Evolutionary conservation across 2,113 vertebrate species (phyloP).

Genomic region (Pseudopodoces humilis): DNA sequence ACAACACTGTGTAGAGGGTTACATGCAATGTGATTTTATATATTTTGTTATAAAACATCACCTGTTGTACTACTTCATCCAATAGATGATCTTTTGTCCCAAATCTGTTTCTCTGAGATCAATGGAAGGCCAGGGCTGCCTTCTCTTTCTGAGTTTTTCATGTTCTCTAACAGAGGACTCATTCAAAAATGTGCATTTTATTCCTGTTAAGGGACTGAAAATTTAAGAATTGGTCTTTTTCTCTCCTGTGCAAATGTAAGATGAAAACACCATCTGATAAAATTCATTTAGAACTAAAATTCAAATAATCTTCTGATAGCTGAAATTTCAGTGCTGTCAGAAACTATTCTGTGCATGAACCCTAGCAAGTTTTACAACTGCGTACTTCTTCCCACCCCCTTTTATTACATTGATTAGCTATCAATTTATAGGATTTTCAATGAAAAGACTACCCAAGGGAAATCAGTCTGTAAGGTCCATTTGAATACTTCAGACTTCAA

Average conservation of each 20-base stretch:
- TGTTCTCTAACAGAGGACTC: neutral
- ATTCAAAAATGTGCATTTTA: neutral
- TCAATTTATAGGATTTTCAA: constrained; percentile 17
- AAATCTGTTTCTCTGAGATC: neutral
- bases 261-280: neutral
- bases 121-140: neutral
- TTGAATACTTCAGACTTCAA: neutral
- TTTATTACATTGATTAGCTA: constrained; percentile 29
- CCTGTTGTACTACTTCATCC: neutral
- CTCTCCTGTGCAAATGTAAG: neutral
- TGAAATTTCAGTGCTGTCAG: neutral
- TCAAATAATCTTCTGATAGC: neutral
- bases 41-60: neutral
- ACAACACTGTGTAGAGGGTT: neutral
- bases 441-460: neutral
- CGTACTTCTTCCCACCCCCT: neutral
- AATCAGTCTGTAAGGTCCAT: constrained; percentile 33
- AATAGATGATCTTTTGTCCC: neutral
- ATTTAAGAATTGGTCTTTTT: neutral
- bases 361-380: neutral
- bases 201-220: neutral
- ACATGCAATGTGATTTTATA: neutral
- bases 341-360: neutral
- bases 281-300: neutral
- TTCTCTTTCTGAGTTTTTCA: neutral